Evolutionary conservation across 2,797 vertebrate genomes (phyloP).

Genomic region (Catamblyrhynchus diadema): DNA sequence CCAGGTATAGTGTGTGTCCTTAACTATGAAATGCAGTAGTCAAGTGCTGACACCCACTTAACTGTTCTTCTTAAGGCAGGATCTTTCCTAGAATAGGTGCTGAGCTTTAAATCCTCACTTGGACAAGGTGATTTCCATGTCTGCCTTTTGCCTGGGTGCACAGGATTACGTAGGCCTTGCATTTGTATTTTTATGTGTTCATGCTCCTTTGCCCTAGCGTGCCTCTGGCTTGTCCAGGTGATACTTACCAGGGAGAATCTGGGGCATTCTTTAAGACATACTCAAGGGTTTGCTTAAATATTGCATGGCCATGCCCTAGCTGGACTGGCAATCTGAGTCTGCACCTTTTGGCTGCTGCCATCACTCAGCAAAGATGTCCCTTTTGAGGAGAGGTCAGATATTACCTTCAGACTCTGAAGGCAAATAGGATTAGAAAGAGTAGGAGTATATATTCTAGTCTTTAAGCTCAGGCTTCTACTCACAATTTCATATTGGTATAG

Average conservation of each 20-base stretch:
- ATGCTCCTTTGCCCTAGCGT: not conserved
- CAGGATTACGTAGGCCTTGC: not conserved
- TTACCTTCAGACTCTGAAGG: not conserved
- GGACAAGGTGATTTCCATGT: not conserved
- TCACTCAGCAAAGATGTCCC: not conserved
- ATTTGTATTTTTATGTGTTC: accelerated
- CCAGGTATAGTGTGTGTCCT: slow-evolving; percentile 59
- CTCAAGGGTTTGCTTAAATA: not conserved
- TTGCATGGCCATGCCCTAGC: not conserved
- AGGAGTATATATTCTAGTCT: not conserved
- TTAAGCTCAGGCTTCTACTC: not conserved
- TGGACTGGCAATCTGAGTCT: not conserved
- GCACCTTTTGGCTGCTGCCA: not conserved
- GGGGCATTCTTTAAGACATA: not conserved
- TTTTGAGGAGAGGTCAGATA: not conserved
- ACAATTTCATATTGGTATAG: not conserved
- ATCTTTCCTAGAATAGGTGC: not conserved
- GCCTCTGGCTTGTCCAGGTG: not conserved
- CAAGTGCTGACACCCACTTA: not conserved
- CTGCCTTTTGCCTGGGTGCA: accelerated
- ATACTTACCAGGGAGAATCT: not conserved
- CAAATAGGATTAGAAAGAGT: not conserved
- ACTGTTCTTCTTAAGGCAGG: not conserved
- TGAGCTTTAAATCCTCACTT: not conserved
- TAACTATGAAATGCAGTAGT: not conserved